These are phyloP conservation scores for Yponomeuta sedellus DNA, from an alignment of 2,888 invertebrate species.

Conservation along the genomic window DNA sequence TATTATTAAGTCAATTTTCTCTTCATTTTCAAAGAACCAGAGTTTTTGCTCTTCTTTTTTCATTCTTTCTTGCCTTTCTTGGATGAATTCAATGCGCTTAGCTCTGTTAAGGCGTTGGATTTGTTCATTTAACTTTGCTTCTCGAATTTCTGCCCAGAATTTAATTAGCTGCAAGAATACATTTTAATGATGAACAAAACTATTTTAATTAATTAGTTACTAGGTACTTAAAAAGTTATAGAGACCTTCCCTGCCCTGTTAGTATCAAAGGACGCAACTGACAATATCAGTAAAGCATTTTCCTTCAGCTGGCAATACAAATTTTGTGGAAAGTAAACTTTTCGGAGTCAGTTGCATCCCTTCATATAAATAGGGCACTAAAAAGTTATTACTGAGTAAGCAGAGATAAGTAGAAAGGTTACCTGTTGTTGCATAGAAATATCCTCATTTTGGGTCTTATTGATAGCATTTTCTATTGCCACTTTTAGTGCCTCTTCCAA, in stretches of 20 bases:
- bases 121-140: conserved; percentile 77
- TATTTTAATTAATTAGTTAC: too few relatives aligned
- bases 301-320: too few relatives aligned
- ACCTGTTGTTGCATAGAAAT: conserved; percentile 76
- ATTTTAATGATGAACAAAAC: too few relatives aligned
- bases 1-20: conserved; percentile 83
- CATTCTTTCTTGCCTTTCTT: conserved; percentile 74
- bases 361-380: too few relatives aligned
- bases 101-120: conserved; percentile 76
- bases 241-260: neutral
- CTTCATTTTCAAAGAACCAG: conserved; percentile 90
- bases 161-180: conserved; percentile 63
- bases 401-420: neutral
- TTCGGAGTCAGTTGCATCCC: too few relatives aligned
- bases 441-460: conserved; percentile 74
- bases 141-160: conserved; percentile 77
- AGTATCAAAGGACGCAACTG: neutral
- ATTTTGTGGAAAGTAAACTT: too few relatives aligned
- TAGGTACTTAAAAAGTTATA: neutral
- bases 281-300: neutral
- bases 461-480: conserved; percentile 72
- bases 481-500: conserved; percentile 67
- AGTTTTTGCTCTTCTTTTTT: conserved; percentile 77
- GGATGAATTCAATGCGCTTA: conserved; percentile 54
- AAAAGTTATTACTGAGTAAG: neutral